Evolutionary conservation across 2,888 invertebrate species (phyloP).

Genomic region (Habroteleia sp.): DNA sequence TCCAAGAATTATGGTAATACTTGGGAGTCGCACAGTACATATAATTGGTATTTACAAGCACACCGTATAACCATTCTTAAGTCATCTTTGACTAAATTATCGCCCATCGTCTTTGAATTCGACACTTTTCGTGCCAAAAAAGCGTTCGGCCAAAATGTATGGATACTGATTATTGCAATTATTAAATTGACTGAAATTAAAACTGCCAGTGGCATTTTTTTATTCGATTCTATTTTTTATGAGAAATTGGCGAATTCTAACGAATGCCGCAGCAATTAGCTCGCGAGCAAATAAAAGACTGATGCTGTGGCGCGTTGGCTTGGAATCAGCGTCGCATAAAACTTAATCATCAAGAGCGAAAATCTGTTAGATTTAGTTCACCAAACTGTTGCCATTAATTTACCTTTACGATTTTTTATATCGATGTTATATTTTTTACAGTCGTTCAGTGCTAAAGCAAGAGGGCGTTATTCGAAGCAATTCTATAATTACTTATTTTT

Average conservation of each 20-base stretch:
- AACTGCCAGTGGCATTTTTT: constrained; percentile 6
- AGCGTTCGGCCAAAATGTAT: constrained; percentile 19
- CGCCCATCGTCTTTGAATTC: constrained; percentile 42
- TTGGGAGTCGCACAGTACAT: constrained; percentile 75
- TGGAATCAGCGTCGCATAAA: constrained; percentile 5
- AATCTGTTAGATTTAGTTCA: constrained; percentile 46
- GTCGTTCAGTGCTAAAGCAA: too few relatives aligned
- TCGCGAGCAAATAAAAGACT: constrained; percentile 18
- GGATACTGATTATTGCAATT: constrained; percentile 45
- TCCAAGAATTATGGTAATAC: constrained; percentile 78
- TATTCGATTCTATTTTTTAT: too few relatives aligned
- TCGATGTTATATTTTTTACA: too few relatives aligned
- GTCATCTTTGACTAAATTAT: constrained; percentile 58
- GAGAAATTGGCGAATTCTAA: constrained; percentile 2
- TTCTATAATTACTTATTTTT: too few relatives aligned
- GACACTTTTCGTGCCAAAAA: constrained; percentile 59
- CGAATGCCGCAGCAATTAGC: constrained; percentile 23
- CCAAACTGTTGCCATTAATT: constrained; percentile 39
- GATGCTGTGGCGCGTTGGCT: constrained; percentile 2
- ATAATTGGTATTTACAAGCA: constrained; percentile 80
- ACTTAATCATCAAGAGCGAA: constrained; percentile 29
- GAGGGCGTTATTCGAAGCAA: too few relatives aligned
- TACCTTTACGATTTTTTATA: constrained; percentile 46
- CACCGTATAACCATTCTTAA: constrained; percentile 47
- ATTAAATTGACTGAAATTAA: constrained; percentile 28